Evolutionary conservation across 1,140 invertebrate species (phyloP), one percentile per base, ranked within the genome.

Genomic region (Brachionus asplanchnoidis): DNA sequence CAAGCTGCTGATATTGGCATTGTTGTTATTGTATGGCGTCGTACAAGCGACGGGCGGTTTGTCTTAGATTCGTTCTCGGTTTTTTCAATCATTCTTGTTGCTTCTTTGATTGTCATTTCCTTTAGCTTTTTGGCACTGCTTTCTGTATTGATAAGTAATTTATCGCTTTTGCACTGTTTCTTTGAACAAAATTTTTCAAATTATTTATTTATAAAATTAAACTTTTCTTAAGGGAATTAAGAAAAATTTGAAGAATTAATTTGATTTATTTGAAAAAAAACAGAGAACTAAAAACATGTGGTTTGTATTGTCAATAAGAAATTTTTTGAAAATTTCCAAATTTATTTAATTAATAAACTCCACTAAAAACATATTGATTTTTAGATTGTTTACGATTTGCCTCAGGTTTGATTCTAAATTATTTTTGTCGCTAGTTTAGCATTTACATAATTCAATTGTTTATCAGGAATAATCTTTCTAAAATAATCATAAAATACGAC

Each of bases 11-110:
- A 65, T 42, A 42, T 82, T 14, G 79, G 79, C 79, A 82, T 82
- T 40, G 53, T 65, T 40, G 79, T 82, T 1, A 82, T 82, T 82
- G 79, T 82, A 46, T 82, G 79, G 6, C 79, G 50, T 9, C 79
- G 79, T n/a, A 68, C 79, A 20, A 82, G 53, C 11, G 36, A 65
- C 20, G 65, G 17, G 1, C 53, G 36, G 7, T 4, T 46, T 17
- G 8, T 3, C 23, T 42, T 17, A 3, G 2, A 40, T 40, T 82
- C 36, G 11, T 8, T 14, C n/a, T 60, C 20, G 9, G n/a, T 60
- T 20, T 82, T 60, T 44, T 65, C 23, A 65, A 28, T 40, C 40
- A 82, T 40, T 42, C 79, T 8, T 5, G 20, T 42, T 42, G 79
- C 53, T 65, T 60, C 79, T 60, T 82, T 82, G 1, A 65, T 28